Evolutionary conservation across 2,113 vertebrate species (phyloP).

Genomic region (Bettongia penicillata): DNA sequence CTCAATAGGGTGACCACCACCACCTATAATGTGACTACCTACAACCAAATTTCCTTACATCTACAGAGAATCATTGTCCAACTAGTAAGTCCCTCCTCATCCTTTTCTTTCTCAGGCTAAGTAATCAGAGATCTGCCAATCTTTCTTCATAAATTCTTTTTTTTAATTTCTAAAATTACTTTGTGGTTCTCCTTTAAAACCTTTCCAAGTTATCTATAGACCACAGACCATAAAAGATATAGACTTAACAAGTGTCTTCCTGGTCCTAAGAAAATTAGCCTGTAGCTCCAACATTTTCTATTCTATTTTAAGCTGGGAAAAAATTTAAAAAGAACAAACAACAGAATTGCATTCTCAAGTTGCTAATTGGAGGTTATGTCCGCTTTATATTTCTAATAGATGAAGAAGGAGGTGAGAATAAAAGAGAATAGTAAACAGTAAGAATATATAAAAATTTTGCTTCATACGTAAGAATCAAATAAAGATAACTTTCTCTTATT

Average conservation of each 20-base stretch:
- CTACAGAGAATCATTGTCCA: neutral
- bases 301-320: conserved; percentile 20
- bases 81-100: neutral
- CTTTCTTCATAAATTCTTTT: conserved; percentile 9
- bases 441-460: conserved; percentile 16
- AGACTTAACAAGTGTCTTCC: neutral
- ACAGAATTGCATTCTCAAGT: conserved; percentile 33
- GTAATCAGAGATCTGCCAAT: neutral
- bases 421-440: neutral
- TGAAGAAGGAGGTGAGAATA: too few species aligned
- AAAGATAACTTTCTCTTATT: neutral
- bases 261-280: conserved; percentile 51
- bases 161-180: conserved; percentile 18
- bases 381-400: too few species aligned
- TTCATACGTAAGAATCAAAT: neutral
- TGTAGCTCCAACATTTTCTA: conserved; percentile 12
- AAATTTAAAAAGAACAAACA: conserved; percentile 19
- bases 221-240: conserved; percentile 40
- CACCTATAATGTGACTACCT: too few species aligned
- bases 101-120: conserved; percentile 13
- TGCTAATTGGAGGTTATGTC: neutral
- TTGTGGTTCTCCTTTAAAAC: conserved; percentile 41
- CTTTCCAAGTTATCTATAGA: conserved; percentile 47
- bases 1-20: neutral
- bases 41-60: too few species aligned